These are phyloP conservation scores for Chrysochloris asiatica DNA, from an alignment of 2,113 vertebrate genomes.

Conservation along the genomic window DNA sequence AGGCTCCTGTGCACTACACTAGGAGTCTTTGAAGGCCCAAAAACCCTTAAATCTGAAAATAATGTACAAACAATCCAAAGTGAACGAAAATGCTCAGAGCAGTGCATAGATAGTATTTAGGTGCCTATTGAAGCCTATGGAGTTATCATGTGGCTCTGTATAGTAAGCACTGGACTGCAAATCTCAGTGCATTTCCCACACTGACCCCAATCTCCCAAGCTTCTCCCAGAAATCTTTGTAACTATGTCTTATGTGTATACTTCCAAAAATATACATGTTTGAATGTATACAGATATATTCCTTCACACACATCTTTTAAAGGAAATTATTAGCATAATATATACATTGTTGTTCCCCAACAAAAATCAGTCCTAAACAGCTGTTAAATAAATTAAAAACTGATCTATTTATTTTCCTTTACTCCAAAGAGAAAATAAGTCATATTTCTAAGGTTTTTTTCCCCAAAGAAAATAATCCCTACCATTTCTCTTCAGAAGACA, in stretches of 20 bases:
- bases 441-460: background rate
- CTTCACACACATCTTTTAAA: background rate
- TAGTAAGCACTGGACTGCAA: too few relatives aligned
- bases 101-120: background rate
- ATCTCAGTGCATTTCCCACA: background rate
- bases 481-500: background rate
- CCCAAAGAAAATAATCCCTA: background rate
- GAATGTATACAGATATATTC: background rate
- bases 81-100: fast-evolving
- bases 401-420: conserved; percentile 1
- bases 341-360: too few relatives aligned
- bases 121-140: too few relatives aligned
- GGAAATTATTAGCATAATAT: background rate
- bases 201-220: background rate
- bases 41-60: too few relatives aligned
- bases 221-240: background rate
- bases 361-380: background rate
- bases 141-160: too few relatives aligned
- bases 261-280: background rate
- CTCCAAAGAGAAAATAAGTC: background rate
- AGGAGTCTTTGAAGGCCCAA: fast-evolving
- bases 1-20: background rate
- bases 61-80: fast-evolving
- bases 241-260: background rate
- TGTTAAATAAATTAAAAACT: background rate